These are phyloP conservation scores for Galerucella calmariensis DNA, from an alignment of 2,888 invertebrate species.

Conservation along the genomic window DNA sequence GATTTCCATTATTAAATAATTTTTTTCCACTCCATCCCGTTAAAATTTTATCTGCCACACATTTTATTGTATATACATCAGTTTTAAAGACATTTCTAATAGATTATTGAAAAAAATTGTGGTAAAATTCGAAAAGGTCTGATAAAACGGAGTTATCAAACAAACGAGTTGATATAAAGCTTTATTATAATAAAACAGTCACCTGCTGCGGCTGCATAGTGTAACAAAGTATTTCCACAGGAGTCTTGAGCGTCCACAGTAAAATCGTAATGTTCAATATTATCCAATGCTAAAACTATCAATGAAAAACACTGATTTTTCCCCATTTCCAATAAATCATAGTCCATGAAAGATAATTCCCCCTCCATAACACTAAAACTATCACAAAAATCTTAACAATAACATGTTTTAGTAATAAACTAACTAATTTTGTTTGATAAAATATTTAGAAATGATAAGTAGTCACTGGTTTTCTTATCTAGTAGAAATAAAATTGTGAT, in stretches of 20 bases:
- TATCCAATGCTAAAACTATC: constrained; percentile 49
- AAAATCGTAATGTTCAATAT: constrained; percentile 49
- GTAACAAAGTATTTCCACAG: constrained; percentile 48
- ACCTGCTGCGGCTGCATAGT: constrained; percentile 50
- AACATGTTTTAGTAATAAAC: neutral
- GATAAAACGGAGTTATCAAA: too few species aligned
- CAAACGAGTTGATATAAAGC: too few species aligned
- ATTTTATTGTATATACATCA: too few species aligned
- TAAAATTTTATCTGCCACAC: too few species aligned
- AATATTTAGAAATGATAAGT: neutral
- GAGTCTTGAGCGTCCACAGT: constrained; percentile 48
- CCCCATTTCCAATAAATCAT: constrained; percentile 49
- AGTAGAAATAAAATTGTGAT: neutral
- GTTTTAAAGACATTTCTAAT: too few species aligned
- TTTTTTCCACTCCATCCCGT: too few species aligned
- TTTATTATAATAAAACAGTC: neutral
- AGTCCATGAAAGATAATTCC: constrained; percentile 48
- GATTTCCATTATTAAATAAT: too few species aligned
- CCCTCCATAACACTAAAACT: constrained; percentile 28
- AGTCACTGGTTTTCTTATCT: constrained; percentile 10
- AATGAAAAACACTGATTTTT: constrained; percentile 47
- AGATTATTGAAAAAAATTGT: too few species aligned
- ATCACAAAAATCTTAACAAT: neutral
- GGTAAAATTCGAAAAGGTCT: too few species aligned
- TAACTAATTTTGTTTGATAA: neutral